Evolutionary conservation across 2,113 vertebrate species (phyloP), one percentile per base, ranked within the genome.

Genomic region (Antennarius striatus): DNA sequence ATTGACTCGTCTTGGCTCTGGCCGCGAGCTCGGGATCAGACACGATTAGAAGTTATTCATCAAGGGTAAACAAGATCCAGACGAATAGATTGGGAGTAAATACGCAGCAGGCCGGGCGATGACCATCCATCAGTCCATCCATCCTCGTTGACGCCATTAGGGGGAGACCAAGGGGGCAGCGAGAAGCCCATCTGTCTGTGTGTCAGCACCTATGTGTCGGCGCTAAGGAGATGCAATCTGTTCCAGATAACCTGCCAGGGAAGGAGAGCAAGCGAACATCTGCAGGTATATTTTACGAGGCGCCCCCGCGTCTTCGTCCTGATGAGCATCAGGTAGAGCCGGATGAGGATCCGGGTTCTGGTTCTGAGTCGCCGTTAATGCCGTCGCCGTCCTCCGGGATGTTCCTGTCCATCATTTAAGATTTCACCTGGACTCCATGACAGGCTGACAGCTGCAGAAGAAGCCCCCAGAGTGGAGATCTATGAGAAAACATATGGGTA

Each of bases 361-460:
- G 87, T 63, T 73, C 73, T 64, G 74, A 66, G 89, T 71, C 72
- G 90, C 83, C 84, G 81, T 83, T 91, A 77, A 93, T 88, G 84
- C 87, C 22, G 22, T 70, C 85, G 85, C 90, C 93, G 93, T 90
- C 93, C 95, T 92, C 85, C 86, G 74, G 70, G 60, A 84, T 75
- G 82, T 84, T 86, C 86, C 86, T 76, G 16, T 77, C 68, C 71
- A 57, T 47, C 86, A 76, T 58, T 71, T 50, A 60, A 51, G 3
- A 12, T 43, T 75, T 87, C 82, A 75, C 83, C 69, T 81, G 75
- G 81, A 84, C 73, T 71, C 66, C 3, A 30, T 94, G 93, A 94
- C 84, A 68, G 56, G 71, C 56, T 92, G 90, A 90, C 93, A 94
- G 94, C 92, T 92, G 86, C 79, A 80, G 69, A 7, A 36, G 32